phyloP scores from a whole-genome alignment of 1,140 invertebrate genomes.

The Portunus trituberculatus region DNA sequence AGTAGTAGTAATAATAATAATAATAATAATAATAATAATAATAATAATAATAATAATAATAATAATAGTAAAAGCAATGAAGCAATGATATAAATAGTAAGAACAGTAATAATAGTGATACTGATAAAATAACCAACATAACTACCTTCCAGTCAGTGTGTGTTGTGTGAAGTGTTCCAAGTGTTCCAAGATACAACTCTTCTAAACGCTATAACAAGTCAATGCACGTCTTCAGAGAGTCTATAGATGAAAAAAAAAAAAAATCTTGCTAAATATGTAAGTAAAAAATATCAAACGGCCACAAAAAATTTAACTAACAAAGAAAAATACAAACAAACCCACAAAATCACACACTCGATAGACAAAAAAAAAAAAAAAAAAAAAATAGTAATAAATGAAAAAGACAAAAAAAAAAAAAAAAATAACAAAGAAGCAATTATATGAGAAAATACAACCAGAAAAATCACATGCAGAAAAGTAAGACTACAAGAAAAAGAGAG shows the following conservation, averaged over 20 bases:
- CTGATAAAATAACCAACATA: background rate
- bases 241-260: background rate
- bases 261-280: background rate
- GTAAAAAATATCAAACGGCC: background rate
- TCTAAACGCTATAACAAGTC: background rate
- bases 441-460: background rate
- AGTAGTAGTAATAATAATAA: conserved; percentile 38
- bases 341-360: too few species aligned
- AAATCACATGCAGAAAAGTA: background rate
- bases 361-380: too few species aligned
- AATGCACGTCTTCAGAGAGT: background rate
- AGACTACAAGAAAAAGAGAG: background rate
- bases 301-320: too few species aligned
- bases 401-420: too few species aligned
- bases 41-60: background rate
- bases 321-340: too few species aligned
- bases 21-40: too few species aligned
- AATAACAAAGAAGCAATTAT: too few species aligned
- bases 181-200: background rate
- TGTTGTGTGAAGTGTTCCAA: background rate
- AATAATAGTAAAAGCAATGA: background rate
- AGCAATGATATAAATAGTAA: background rate
- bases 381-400: too few species aligned
- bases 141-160: background rate
- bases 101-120: background rate